A percentile compares a stretch with the other conserved stretches of the same genome.
Evolutionary conservation across 1,140 invertebrate species (phyloP).

Genomic region (Macrocentrus cingulum): DNA sequence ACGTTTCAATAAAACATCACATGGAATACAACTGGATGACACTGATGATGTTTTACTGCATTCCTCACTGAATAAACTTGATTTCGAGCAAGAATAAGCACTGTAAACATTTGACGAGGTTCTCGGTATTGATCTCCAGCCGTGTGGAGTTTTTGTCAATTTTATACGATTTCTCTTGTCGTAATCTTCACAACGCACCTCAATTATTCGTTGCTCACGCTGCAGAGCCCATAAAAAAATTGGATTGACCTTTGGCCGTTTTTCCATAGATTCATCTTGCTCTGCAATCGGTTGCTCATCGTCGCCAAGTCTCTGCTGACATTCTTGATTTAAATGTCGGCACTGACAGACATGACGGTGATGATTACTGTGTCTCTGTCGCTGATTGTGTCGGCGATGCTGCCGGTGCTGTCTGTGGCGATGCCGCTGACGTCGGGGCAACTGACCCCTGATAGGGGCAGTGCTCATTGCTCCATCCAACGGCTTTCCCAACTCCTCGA

Average conservation of each 20-base stretch:
- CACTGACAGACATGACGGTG: slow-evolving; percentile 32
- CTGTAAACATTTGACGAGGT: slow-evolving; percentile 66
- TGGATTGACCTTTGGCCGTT: slow-evolving; percentile 69
- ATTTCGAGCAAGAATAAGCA: slow-evolving; percentile 31
- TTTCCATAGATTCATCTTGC: slow-evolving; percentile 29
- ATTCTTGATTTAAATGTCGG: slow-evolving; percentile 10
- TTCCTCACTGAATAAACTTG: slow-evolving; percentile 19
- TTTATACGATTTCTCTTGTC: slow-evolving; percentile 79
- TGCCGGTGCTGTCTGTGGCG: slow-evolving; percentile 44
- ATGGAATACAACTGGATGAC: slow-evolving; percentile 6
- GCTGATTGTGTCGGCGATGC: slow-evolving; percentile 34
- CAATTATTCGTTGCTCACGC: slow-evolving; percentile 73
- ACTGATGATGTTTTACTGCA: background rate
- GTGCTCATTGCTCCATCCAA: slow-evolving; percentile 59
- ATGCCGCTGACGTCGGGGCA: slow-evolving; percentile 56
- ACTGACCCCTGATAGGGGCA: slow-evolving; percentile 54
- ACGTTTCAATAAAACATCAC: slow-evolving; percentile 1
- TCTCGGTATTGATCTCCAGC: slow-evolving; percentile 79
- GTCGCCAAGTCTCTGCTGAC: slow-evolving; percentile 16
- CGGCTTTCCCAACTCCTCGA: slow-evolving; percentile 22
- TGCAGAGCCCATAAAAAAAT: slow-evolving; percentile 82
- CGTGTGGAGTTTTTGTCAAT: slow-evolving; percentile 74
- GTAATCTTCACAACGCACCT: slow-evolving; percentile 83
- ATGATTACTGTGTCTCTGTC: slow-evolving; percentile 21
- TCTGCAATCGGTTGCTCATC: slow-evolving; percentile 15